These are phyloP conservation scores for Orchestia grillus DNA, from an alignment of 1,140 invertebrate species.

Conservation along the genomic window DNA sequence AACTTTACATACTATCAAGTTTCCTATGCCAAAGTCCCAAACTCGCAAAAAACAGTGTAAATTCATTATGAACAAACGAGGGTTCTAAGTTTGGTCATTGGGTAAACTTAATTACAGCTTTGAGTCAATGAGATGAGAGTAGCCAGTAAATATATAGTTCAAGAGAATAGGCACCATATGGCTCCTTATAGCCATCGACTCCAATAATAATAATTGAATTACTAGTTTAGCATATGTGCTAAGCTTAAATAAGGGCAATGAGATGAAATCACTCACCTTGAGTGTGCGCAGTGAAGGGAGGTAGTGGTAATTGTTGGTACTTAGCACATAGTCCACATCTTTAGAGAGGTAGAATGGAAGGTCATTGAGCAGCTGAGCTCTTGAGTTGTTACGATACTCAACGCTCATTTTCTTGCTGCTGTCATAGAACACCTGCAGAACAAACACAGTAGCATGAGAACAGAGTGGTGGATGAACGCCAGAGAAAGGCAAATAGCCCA, in stretches of 20 bases:
- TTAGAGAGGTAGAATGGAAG: slow-evolving; percentile 69
- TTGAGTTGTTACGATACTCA: slow-evolving; percentile 70
- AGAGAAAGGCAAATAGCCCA: too few species aligned
- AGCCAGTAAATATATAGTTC: not conserved
- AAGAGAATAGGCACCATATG: not conserved
- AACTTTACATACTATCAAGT: too few species aligned
- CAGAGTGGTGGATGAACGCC: too few species aligned
- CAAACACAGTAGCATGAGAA: not conserved
- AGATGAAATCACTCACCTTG: slow-evolving; percentile 59
- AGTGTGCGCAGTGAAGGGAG: slow-evolving; percentile 68
- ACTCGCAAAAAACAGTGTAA: too few species aligned
- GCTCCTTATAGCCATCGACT: not conserved
- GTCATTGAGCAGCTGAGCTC: slow-evolving; percentile 70
- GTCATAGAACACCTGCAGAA: slow-evolving; percentile 69
- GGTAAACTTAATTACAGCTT: too few species aligned
- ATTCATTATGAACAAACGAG: too few species aligned
- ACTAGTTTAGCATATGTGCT: not conserved
- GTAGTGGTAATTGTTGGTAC: slow-evolving; percentile 70
- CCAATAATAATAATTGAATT: not conserved
- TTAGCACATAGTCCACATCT: slow-evolving; percentile 70
- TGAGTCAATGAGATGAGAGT: not conserved
- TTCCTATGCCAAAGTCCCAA: too few species aligned
- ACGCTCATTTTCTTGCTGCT: slow-evolving; percentile 70
- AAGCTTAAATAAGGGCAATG: not conserved
- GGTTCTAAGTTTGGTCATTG: too few species aligned